phyloP scores from a whole-genome alignment of 1,140 invertebrate species.

The Lasioglossum baleicum region DNA sequence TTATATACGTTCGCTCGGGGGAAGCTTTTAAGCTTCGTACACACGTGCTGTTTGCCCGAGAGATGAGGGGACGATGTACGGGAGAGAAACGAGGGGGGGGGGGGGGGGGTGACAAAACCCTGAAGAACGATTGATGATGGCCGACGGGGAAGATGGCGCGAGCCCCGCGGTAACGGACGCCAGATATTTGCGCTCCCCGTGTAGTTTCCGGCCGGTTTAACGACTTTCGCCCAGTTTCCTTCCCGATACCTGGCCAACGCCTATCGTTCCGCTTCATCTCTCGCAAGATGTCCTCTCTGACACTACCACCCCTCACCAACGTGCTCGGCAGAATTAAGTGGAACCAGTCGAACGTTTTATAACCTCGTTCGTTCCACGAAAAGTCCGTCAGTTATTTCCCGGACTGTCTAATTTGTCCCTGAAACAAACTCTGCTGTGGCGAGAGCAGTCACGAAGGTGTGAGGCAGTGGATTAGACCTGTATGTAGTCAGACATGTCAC shows the following conservation, averaged over 20 bases:
- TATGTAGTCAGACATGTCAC: too few relatives aligned
- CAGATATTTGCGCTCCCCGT: not conserved
- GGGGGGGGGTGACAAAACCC: not conserved
- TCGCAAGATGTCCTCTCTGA: not conserved
- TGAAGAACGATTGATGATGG: not conserved
- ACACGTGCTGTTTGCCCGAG: constrained; percentile 10
- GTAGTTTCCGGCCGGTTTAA: constrained; percentile 8
- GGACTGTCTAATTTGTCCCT: too few relatives aligned
- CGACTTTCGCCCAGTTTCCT: constrained; percentile 7
- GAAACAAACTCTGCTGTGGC: too few relatives aligned
- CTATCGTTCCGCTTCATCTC: not conserved
- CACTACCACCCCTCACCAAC: too few relatives aligned
- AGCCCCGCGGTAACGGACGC: not conserved
- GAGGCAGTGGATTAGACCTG: too few relatives aligned
- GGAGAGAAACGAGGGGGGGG: too few relatives aligned
- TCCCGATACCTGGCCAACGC: not conserved
- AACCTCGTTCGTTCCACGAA: not conserved
- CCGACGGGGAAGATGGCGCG: not conserved
- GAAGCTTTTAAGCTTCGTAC: constrained; percentile 19
- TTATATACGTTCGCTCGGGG: not conserved
- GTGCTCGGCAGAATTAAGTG: not conserved
- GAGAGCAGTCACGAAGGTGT: too few relatives aligned
- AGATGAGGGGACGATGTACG: too few relatives aligned
- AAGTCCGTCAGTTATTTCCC: too few relatives aligned
- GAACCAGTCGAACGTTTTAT: not conserved